Conservation (phyloP, 2,113 vertebrate genomes). For the Myxocyprinus asiaticus region DNA sequence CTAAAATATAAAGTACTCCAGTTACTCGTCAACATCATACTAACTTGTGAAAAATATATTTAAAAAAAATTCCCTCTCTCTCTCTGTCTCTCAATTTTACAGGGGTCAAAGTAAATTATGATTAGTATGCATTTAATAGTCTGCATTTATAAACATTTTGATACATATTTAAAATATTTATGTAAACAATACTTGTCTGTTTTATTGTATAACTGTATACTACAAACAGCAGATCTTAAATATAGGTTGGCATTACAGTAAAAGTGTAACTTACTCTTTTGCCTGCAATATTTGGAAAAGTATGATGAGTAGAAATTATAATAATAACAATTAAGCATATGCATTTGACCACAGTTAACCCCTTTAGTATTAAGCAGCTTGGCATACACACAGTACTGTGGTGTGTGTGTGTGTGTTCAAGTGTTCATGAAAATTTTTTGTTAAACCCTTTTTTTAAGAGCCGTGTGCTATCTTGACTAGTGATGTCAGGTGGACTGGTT, state of each 20-base stretch:
- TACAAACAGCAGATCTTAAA: too few species aligned
- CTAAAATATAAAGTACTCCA: not conserved
- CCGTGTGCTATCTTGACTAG: slow-evolving; percentile 40
- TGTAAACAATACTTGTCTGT: too few species aligned
- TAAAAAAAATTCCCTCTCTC: too few species aligned
- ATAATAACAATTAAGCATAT: slow-evolving; percentile 6
- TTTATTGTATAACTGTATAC: too few species aligned
- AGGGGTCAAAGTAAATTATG: not conserved
- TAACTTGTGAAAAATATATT: too few species aligned
- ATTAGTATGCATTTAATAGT: not conserved
- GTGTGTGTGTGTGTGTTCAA: slow-evolving; percentile 5
- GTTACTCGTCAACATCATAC: too few species aligned
- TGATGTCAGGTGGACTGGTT: slow-evolving; percentile 64
- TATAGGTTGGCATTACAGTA: too few species aligned
- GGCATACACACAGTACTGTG: not conserved
- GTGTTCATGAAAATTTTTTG: slow-evolving; percentile 18
- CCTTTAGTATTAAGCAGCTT: not conserved
- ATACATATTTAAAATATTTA: not conserved
- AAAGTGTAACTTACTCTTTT: too few species aligned
- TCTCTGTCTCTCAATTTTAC: not conserved
- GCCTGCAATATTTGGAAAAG: not conserved
- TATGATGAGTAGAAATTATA: not conserved
- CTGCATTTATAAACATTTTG: not conserved
- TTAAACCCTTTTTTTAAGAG: slow-evolving; percentile 40
- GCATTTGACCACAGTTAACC: not conserved